Conservation (phyloP, 2,888 invertebrate genomes). For the Stegana nigrithorax region DNA sequence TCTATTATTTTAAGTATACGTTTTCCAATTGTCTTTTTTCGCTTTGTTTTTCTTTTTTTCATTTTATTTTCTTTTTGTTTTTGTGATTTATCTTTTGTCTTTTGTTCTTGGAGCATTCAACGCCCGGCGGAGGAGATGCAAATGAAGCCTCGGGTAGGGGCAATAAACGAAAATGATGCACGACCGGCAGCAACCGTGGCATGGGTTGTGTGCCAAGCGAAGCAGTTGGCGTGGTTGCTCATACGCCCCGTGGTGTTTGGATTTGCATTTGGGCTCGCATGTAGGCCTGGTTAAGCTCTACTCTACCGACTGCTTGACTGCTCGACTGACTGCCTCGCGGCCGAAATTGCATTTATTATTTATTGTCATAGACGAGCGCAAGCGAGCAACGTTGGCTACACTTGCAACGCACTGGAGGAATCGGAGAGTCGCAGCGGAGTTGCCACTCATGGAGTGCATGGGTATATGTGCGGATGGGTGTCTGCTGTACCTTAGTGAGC, state of each 20-base stretch:
- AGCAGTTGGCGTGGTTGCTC: conserved; percentile 35
- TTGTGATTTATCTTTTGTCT: conserved; percentile 24
- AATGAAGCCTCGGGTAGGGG: conserved; percentile 30
- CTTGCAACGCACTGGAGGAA: conserved; percentile 34
- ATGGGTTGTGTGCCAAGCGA: neutral
- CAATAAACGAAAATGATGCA: neutral
- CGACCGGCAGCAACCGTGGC: neutral
- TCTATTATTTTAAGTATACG: conserved; percentile 51
- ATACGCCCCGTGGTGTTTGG: conserved; percentile 53
- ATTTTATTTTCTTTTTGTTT: conserved; percentile 53
- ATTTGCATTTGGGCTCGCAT: conserved; percentile 6
- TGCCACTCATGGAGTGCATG: conserved; percentile 17
- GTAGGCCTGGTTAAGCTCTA: neutral
- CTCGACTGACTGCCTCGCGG: neutral
- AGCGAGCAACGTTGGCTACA: no score
- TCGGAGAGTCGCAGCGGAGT: no score
- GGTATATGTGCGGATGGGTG: neutral
- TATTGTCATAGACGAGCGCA: conserved; percentile 11
- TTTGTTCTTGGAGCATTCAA: conserved; percentile 7
- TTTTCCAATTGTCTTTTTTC: conserved; percentile 22
- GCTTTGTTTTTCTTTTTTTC: conserved; percentile 11
- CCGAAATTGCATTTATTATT: conserved; percentile 17
- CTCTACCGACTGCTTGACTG: neutral
- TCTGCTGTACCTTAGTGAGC: conserved; percentile 31
- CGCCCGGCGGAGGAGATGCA: conserved; percentile 25